Base-by-base conservation (phyloP, 2,113 vertebrate genomes). In the Cephalopterus ornatus region DNA sequence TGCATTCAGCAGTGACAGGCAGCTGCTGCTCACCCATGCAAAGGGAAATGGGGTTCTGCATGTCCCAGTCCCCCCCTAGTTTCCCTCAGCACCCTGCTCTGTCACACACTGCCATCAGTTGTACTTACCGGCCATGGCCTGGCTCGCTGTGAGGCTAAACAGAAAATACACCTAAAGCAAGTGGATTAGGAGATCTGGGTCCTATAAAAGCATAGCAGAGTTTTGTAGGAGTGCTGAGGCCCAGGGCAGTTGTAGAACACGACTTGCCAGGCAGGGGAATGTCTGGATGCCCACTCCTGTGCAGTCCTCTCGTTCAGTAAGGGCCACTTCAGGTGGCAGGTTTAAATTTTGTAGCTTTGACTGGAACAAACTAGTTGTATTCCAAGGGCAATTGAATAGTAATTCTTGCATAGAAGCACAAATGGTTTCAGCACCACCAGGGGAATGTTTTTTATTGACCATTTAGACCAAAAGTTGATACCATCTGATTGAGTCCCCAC, bases 381-480 rank as follows among this genome's bases (percentile, higher is more conserved):
- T 65, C 32, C 62, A 61, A 52, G 78, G 33, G 30, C 4, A 2
- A 26, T 11, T 30, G 26, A 44, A 62, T 2, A 28, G 52, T 17
- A 42, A 65, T 85, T 71, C 42, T 66, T 65, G 70, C 58, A 87
- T 81, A 77, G 84, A 81, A 94, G 73, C 56, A 74, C 47, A 75
- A 47, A 14, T 24, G 24, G 35, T 63, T 91, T 94, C 66, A 67
- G 37, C 61, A 33, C 21, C 63, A 58, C n/a, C 65, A 42, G 21
- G 73, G 65, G 42, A 89, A 87, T 17, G 52, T 1, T 26, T 93
- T 95, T 80, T 87, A 86, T 44, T 76, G 67, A 39, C 65, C 59
- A 33, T 79, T 74, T 65, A 39, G 85, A 75, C 66, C 44, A 55
- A 79, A 67, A 81, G 89, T 3, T 85, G 70, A 78, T 59, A 9